Base-by-base conservation (phyloP, 2,113 vertebrate genomes). In the Corythoichthys haematopterus region DNA sequence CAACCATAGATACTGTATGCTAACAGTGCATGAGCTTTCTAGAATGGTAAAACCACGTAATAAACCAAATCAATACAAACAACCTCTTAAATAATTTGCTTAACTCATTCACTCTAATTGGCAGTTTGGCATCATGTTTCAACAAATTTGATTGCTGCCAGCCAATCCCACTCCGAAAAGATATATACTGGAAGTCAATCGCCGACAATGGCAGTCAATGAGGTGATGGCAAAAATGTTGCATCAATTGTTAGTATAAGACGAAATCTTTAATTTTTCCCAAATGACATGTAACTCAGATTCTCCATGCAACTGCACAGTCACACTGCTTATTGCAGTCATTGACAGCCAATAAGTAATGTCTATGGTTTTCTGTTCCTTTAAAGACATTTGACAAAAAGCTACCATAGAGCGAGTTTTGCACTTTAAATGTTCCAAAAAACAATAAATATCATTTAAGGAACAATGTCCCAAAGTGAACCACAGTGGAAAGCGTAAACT, bases 401-500 rank as follows among this genome's bases (percentile, higher is more conserved):
- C 43, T n/a, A 38, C 45, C 40, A 43, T 43, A 43, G 6, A 36
- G 40, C 65, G 36, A 76, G 73, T 45, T 43, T 58, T 47, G 43
- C 68, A 65, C 56, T 74, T 71, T 59, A 55, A 46, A 43, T 35
- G 28, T 70, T 61, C 45, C 36, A 45, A 8, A 51, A 37, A 60
- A 66, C 50, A 35, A n/a, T 12, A 66, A 64, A 51, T 70, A n/a
- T 66, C 8, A 64, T 15, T 40, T 37, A 64, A 71, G 69, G 65
- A 66, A 64, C 33, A 69, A 70, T 51, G 77, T 72, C 58, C 64
- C 58, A 70, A 82, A 84, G 65, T 66, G 80, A 64, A 64, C 45
- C 70, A 64, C 78, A 74, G 38, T 9, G 28, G 8, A 9, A 7
- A 33, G 20, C 20, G 20, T 28, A 28, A 28, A 28, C 20, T 28